Conservation (phyloP, 2,113 vertebrate species). For the Hymenochirus boettgeri region DNA sequence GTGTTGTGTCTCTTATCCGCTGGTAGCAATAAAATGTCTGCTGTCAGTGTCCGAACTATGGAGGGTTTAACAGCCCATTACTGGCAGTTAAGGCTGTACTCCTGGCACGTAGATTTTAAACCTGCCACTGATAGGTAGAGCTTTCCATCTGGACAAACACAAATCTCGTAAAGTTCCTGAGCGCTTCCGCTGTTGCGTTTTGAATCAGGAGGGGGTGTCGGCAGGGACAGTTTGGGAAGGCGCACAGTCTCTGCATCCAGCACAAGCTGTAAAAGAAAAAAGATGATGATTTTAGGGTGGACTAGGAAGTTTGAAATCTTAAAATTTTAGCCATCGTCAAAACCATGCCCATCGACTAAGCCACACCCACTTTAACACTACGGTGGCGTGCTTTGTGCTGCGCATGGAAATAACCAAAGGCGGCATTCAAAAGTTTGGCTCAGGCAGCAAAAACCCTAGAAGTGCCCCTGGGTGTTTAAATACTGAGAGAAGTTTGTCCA, state of each 20-base stretch:
- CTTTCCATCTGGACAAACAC: conserved; percentile 88
- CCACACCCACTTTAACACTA: no score
- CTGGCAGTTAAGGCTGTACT: conserved; percentile 79
- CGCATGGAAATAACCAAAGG: no score
- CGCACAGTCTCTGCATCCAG: conserved; percentile 82
- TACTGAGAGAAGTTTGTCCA: no score
- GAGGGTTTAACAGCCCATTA: conserved; percentile 45
- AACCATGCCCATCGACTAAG: no score
- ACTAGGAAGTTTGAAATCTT: no score
- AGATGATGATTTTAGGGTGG: no score
- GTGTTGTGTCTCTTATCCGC: conserved; percentile 28
- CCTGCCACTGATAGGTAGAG: conserved; percentile 83
- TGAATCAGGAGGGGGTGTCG: conserved; percentile 66
- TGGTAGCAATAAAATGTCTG: conserved; percentile 22
- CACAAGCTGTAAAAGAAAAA: conserved; percentile 68
- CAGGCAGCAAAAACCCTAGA: no score
- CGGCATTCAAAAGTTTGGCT: no score
- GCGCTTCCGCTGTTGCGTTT: conserved; percentile 61
- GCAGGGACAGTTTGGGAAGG: conserved; percentile 76
- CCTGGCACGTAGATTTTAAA: conserved; percentile 77
- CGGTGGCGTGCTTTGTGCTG: no score
- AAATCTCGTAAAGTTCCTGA: conserved; percentile 83
- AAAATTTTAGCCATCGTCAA: no score
- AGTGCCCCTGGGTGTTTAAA: no score
- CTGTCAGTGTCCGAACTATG: neutral